Evolutionary conservation across 2,797 vertebrate genomes (phyloP), one percentile per base, ranked within the genome.

Genomic region (Lepilemur ruficaudatus): DNA sequence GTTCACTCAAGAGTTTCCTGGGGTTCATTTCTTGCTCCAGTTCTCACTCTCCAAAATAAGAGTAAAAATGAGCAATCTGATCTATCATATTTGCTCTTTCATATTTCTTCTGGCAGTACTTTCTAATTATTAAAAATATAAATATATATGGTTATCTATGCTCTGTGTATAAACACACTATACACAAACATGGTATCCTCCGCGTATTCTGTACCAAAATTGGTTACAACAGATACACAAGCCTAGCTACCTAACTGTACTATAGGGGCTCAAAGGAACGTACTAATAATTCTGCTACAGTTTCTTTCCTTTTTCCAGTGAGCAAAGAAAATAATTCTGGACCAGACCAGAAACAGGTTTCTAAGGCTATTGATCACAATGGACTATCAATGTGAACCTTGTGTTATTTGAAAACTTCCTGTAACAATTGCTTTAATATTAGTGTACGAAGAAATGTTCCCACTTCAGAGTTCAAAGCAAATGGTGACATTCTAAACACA

Each of bases 11-110:
- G 93, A 75, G 55, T 41, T 88, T 93, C 43, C 78, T 75, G 46
- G 75, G 63, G 65, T 43, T 83, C 46, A 0, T 9, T 38, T 35
- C 72, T 90, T 48, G 4, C 41, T 84, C 70, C 94, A 35, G 5
- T 72, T 89, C 90, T 93, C 87, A 57, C 15, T 97, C 69, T 57
- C 41, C 90, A 63, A 94, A 85, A 67, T 80, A 82, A 93, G 69
- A 46, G 2, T 9, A 25, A 96, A 89, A 90, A 69, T 41, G 30
- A 7, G 12, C 50, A 69, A 25, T 10, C 41, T 11, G 46, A 82
- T 41, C 32, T 72, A 6, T 18, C 18, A 52, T 2, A 1, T 13
- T 4, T 72, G 17, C 3, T 57, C 25, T 63, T 73, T 63, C 18
- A 1, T 15, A 32, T 75, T 69, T 91, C 65, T 79, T 92, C 46